Percentiles rank a stretch among this genome's conserved stretches.
These are phyloP conservation scores for Drosophila prostipennis DNA, from an alignment of 2,888 invertebrate species.

Conservation along the genomic window DNA sequence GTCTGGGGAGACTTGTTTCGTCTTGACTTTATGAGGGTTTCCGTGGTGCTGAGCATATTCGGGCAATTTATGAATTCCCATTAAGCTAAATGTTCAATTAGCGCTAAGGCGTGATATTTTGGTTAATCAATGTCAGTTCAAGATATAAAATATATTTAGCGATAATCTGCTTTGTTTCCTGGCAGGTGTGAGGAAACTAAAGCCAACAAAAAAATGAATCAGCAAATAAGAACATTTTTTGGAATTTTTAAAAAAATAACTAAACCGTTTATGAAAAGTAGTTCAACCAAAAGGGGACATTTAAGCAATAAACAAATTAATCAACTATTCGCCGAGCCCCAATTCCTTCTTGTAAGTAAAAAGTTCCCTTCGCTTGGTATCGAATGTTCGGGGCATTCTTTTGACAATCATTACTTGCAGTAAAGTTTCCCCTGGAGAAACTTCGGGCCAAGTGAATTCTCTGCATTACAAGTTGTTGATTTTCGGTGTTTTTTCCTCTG, in stretches of 20 bases:
- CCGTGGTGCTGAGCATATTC: slow-evolving; percentile 31
- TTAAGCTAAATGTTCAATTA: slow-evolving; percentile 75
- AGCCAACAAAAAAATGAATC: too few relatives aligned
- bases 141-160: slow-evolving; percentile 34
- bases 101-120: slow-evolving; percentile 68
- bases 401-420: slow-evolving; percentile 46
- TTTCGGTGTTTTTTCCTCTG: slow-evolving; percentile 49
- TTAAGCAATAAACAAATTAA: slow-evolving; percentile 15
- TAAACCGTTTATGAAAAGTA: neutral
- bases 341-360: slow-evolving; percentile 9
- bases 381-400: slow-evolving; percentile 26
- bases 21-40: slow-evolving; percentile 47
- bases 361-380: slow-evolving; percentile 8
- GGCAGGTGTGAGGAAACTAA: neutral
- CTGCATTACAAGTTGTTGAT: slow-evolving; percentile 48
- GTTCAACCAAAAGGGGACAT: neutral
- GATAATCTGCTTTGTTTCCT: slow-evolving; percentile 5
- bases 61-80: slow-evolving; percentile 70
- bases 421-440: slow-evolving; percentile 23
- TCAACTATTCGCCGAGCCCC: slow-evolving; percentile 3
- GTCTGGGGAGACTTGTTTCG: slow-evolving; percentile 44
- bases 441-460: slow-evolving; percentile 27
- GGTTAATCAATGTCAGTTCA: slow-evolving; percentile 59
- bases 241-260: neutral
- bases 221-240: too few relatives aligned